Evolutionary conservation across 2,888 invertebrate species (phyloP).

Genomic region (Drosophila meridionalis): DNA sequence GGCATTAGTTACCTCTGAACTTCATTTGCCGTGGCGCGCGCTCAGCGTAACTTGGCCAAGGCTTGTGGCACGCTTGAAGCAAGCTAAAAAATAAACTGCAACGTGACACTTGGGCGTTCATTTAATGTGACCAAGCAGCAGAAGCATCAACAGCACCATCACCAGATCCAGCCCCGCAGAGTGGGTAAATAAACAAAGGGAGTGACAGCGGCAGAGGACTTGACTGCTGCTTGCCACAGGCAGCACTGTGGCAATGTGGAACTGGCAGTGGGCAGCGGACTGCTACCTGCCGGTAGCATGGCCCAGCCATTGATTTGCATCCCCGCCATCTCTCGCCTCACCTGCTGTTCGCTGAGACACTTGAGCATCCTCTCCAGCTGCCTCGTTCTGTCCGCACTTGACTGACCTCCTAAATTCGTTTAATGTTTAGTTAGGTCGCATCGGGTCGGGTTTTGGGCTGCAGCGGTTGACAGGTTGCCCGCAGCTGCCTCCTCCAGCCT

Average conservation of each 20-base stretch:
- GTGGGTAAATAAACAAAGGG: conserved; percentile 54
- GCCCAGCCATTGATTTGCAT: conserved; percentile 55
- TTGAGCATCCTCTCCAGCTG: conserved; percentile 17
- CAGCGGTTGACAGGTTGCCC: conserved; percentile 45
- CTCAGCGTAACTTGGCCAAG: conserved; percentile 21
- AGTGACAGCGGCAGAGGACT: conserved; percentile 42
- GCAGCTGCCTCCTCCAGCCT: conserved; percentile 16
- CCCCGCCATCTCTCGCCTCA: neutral
- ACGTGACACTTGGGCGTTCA: conserved; percentile 57
- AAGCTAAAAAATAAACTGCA: conserved; percentile 38
- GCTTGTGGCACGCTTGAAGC: conserved; percentile 25
- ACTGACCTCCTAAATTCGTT: conserved; percentile 70
- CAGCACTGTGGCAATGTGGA: conserved; percentile 15
- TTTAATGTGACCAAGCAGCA: conserved; percentile 49
- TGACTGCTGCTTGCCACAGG: conserved; percentile 49
- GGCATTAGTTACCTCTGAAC: conserved; percentile 56
- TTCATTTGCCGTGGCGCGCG: conserved; percentile 49
- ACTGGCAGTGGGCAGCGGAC: neutral
- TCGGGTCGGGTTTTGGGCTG: conserved; percentile 25
- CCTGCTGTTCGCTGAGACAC: conserved; percentile 19
- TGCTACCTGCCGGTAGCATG: conserved; percentile 9
- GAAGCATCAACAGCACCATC: conserved; percentile 12
- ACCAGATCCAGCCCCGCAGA: conserved; percentile 9
- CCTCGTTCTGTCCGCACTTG: conserved; percentile 32
- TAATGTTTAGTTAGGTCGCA: conserved; percentile 72